These are phyloP conservation scores for Himalopsyche tibetana DNA, from an alignment of 2,888 invertebrate genomes.

Conservation along the genomic window DNA sequence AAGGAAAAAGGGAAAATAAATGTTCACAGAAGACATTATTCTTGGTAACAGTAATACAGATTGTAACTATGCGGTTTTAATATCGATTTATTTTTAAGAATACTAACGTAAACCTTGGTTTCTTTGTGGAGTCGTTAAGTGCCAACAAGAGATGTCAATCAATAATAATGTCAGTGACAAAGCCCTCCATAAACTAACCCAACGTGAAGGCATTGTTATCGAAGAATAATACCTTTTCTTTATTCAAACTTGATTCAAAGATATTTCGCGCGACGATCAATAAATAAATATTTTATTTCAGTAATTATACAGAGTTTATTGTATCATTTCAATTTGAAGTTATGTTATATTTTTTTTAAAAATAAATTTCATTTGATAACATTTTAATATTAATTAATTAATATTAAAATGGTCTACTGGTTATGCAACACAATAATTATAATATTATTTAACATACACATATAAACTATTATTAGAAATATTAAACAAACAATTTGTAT, in stretches of 20 bases:
- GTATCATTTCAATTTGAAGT: no score
- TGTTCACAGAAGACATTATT: neutral
- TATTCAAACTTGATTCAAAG: neutral
- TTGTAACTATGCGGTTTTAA: conserved; percentile 1
- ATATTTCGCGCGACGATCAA: neutral
- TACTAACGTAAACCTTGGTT: conserved; percentile 32
- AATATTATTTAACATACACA: no score
- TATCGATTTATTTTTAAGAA: conserved; percentile 22
- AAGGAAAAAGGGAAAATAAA: no score
- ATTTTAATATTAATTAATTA: no score
- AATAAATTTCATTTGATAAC: no score
- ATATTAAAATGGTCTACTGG: no score
- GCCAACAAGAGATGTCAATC: conserved; percentile 42
- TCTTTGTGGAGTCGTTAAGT: conserved; percentile 28
- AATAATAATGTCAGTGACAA: conserved; percentile 24
- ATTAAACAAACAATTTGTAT: no score
- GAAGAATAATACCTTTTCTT: conserved; percentile 4
- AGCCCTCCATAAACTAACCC: conserved; percentile 13
- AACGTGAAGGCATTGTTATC: conserved; percentile 24
- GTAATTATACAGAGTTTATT: no score
- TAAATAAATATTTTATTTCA: no score
- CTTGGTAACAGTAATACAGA: neutral
- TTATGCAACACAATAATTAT: no score
- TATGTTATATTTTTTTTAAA: no score
- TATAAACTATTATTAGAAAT: no score